phyloP scores from a whole-genome alignment of 2,888 invertebrate species.

The Drosophila mercatorum region DNA sequence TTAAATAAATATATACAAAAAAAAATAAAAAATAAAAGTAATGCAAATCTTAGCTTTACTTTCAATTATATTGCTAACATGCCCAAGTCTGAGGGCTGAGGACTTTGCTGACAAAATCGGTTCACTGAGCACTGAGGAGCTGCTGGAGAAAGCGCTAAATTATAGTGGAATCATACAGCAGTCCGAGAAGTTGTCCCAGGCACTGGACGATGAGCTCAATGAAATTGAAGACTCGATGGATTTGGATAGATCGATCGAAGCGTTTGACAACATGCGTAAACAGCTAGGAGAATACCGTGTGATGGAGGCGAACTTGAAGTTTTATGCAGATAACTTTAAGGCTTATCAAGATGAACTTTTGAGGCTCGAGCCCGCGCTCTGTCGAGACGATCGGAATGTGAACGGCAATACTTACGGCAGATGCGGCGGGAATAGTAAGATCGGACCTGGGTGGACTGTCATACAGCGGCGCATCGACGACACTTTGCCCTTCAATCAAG shows the following conservation, averaged over 20 bases:
- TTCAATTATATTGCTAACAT: conserved; percentile 2
- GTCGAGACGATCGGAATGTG: conserved; percentile 7
- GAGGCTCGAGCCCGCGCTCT: conserved; percentile 18
- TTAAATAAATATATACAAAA: neutral
- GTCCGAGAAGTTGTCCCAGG: neutral
- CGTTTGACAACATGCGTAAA: neutral
- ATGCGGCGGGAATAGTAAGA: conserved; percentile 84
- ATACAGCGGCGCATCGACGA: conserved; percentile 80
- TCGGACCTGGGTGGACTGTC: conserved; percentile 47
- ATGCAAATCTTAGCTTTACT: neutral
- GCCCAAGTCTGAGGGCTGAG: neutral
- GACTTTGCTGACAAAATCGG: neutral
- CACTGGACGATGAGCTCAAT: neutral
- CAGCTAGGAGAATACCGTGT: neutral
- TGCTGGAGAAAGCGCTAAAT: neutral
- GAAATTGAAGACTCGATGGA: neutral
- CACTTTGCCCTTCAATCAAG: conserved; percentile 87
- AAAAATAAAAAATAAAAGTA: neutral
- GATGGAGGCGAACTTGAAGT: neutral
- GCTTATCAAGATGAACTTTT: neutral
- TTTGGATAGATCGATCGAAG: neutral
- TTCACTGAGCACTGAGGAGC: neutral
- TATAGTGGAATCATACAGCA: neutral
- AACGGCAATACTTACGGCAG: conserved; percentile 72
- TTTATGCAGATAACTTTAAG: neutral